Conservation (phyloP, 23 tunicate species). For the Clavelina lepadiformis region DNA sequence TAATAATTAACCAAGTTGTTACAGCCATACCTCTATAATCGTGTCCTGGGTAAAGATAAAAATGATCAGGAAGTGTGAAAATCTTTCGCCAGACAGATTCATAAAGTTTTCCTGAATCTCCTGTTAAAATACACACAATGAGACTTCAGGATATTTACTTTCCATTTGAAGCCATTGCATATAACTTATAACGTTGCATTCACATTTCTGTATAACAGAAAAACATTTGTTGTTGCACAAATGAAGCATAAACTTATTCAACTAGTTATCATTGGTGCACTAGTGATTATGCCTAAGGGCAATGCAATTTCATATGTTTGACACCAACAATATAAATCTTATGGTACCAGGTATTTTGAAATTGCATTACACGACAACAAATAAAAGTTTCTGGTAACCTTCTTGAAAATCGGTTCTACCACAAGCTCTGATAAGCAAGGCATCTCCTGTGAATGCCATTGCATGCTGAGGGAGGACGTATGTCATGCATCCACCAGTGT, state of each 20-base stretch:
- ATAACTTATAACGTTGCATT: no score
- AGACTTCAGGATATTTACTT: no score
- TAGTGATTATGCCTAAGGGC: no score
- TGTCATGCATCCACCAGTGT: slow-evolving; percentile 71
- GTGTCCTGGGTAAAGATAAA: slow-evolving; percentile 55
- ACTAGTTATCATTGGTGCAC: neutral
- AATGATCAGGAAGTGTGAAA: slow-evolving; percentile 44
- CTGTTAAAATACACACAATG: neutral
- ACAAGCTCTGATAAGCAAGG: slow-evolving; percentile 60
- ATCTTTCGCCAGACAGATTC: slow-evolving; percentile 52
- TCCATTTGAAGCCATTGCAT: no score
- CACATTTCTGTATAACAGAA: no score
- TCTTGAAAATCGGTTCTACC: slow-evolving; percentile 88
- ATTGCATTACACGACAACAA: neutral
- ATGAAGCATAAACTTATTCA: no score
- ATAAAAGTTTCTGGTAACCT: slow-evolving; percentile 34
- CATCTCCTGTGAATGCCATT: slow-evolving; percentile 72
- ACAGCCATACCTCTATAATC: slow-evolving; percentile 51
- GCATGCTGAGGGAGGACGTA: slow-evolving; percentile 47
- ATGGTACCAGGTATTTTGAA: neutral
- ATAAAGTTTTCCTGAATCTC: slow-evolving; percentile 24
- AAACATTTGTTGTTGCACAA: no score
- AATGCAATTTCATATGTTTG: neutral
- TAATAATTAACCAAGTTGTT: neutral
- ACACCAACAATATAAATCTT: neutral